Evolutionary conservation across 2,113 vertebrate species (phyloP).

Genomic region (Oxyruncus cristatus): DNA sequence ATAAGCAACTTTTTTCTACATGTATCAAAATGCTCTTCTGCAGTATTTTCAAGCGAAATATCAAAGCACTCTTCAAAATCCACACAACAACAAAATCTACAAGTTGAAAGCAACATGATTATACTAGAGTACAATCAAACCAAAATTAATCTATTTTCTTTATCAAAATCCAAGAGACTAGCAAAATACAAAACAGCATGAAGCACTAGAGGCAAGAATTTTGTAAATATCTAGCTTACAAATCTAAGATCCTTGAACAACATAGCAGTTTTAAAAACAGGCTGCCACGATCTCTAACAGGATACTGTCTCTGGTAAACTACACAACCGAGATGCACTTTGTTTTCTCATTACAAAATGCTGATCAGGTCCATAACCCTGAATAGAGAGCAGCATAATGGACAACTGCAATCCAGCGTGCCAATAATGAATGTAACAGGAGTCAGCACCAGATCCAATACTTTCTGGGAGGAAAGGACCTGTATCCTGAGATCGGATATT

Average conservation of each 20-base stretch:
- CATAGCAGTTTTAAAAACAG: neutral
- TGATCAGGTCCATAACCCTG: neutral
- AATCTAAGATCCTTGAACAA: neutral
- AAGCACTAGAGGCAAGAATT: neutral
- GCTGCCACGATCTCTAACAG: neutral
- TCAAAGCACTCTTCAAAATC: neutral
- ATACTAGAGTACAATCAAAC: neutral
- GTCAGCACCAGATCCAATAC: neutral
- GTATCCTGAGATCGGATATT: neutral
- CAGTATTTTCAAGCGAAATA: neutral
- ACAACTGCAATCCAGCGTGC: neutral
- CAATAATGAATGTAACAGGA: neutral
- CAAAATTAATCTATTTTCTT: neutral
- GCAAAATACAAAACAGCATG: neutral
- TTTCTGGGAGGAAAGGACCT: neutral
- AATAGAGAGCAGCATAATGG: neutral
- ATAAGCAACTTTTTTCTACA: neutral
- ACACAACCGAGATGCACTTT: neutral
- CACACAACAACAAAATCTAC: neutral
- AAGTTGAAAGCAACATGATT: neutral
- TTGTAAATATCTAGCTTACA: neutral
- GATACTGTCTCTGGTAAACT: neutral
- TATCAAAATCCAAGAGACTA: neutral
- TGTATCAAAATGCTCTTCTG: neutral
- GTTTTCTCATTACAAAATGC: constrained; percentile 8